Percentiles rank a stretch among this genome's conserved stretches.
These are phyloP conservation scores for Cavia aperea DNA, from an alignment of 2,113 vertebrate genomes.

Conservation along the genomic window DNA sequence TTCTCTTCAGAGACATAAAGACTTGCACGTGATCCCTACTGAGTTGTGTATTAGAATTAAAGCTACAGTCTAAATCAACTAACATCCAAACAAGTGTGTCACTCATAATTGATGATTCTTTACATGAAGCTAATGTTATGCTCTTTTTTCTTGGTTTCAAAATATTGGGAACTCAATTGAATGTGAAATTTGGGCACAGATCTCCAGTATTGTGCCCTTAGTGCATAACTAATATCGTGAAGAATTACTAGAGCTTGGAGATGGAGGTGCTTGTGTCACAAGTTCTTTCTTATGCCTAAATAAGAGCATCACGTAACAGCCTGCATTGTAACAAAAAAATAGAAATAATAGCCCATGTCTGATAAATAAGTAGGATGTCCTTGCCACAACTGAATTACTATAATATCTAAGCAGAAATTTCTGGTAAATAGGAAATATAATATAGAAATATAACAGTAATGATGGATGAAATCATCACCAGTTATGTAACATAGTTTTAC, in stretches of 20 bases:
- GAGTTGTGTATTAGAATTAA: neutral
- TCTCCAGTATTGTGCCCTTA: neutral
- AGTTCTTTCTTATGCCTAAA: neutral
- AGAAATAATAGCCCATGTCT: neutral
- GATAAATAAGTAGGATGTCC: neutral
- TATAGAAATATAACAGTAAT: neutral
- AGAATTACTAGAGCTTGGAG: neutral
- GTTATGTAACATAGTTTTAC: neutral
- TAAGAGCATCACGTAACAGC: neutral
- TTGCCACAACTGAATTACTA: neutral
- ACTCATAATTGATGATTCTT: neutral
- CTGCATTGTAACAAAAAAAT: neutral
- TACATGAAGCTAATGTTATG: neutral
- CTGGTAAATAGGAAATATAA: neutral
- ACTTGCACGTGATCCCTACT: neutral
- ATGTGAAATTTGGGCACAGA: neutral
- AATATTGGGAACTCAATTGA: neutral
- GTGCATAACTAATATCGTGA: neutral
- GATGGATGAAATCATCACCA: neutral
- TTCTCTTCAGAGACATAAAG: neutral
- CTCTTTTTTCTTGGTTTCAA: neutral
- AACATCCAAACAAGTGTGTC: neutral
- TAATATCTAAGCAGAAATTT: neutral
- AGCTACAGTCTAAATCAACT: neutral
- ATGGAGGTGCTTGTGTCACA: accelerated